Evolutionary conservation across 2,113 vertebrate species (phyloP), one percentile per base, ranked within the genome.

Genomic region (Siphamia tubifer): DNA sequence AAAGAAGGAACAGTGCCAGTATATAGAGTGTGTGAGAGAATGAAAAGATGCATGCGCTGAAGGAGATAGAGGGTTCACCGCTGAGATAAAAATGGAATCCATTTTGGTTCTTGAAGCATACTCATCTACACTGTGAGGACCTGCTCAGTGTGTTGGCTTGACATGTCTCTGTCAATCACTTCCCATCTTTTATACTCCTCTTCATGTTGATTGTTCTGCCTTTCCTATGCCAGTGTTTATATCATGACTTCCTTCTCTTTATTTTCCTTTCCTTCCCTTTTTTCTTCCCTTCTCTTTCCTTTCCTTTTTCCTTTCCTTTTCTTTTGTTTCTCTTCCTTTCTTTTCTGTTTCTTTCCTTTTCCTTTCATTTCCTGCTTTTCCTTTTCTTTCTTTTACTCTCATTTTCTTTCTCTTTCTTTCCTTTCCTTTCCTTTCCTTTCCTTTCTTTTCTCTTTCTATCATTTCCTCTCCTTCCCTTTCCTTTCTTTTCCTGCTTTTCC

Each of bases 291-390:
- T n/a, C n/a, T n/a, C n/a, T n/a, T n/a, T n/a, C n/a, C n/a, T n/a
- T 84, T 82, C 74, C 90, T n/a, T n/a, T n/a, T 89, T n/a, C n/a
- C n/a, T n/a, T n/a, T n/a, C 89, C 91, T 35, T 54, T 56, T 21
- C n/a, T n/a, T 73, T n/a, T n/a, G n/a, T 38, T 51, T 64, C 65
- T 48, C 24, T 24, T 9, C 45, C 45, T n/a, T n/a, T n/a, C n/a
- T n/a, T n/a, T n/a, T n/a, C n/a, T n/a, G n/a, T n/a, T n/a, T 19
- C 45, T 7, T 72, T 79, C 66, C 61, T 70, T 68, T 73, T 82
- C 91, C 89, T 92, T 88, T 89, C 90, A 88, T 91, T 90, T 84
- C 91, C n/a, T n/a, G n/a, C n/a, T n/a, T n/a, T n/a, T 87, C 82
- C 87, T 87, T n/a, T n/a, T n/a, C n/a, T n/a, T n/a, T n/a, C n/a